These are phyloP conservation scores for Harpalus rufipes DNA, from an alignment of 2,888 invertebrate species.

Conservation along the genomic window DNA sequence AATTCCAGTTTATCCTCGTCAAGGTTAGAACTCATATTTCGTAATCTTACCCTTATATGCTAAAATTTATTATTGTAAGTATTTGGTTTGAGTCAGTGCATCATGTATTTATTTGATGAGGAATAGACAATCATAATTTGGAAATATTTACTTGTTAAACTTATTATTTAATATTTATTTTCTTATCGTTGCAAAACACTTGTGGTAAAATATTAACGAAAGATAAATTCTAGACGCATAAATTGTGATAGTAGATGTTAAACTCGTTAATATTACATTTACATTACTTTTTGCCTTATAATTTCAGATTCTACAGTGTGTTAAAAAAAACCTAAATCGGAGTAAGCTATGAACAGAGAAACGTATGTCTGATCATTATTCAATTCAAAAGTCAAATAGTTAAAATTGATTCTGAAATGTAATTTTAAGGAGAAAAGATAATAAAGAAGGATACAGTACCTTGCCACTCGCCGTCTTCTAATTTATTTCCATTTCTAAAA, in stretches of 20 bases:
- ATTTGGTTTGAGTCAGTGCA: conserved; percentile 30
- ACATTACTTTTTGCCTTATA: too few relatives aligned
- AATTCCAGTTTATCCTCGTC: conserved; percentile 82
- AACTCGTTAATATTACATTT: too few relatives aligned
- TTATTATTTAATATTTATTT: conserved; percentile 12
- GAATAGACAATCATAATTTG: not conserved
- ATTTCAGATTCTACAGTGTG: too few relatives aligned
- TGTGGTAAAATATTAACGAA: not conserved
- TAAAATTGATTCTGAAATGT: too few relatives aligned
- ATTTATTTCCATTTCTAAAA: too few relatives aligned
- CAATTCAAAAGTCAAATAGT: too few relatives aligned
- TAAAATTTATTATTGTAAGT: conserved; percentile 1
- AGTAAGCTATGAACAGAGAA: too few relatives aligned
- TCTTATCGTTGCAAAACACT: conserved; percentile 21
- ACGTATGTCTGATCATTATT: too few relatives aligned
- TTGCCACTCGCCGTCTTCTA: too few relatives aligned
- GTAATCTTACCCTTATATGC: conserved; percentile 22
- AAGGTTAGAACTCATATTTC: conserved; percentile 72
- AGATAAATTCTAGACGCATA: not conserved
- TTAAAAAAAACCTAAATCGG: too few relatives aligned
- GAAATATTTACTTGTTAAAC: conserved; percentile 8
- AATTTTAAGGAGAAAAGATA: too few relatives aligned
- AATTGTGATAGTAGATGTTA: not conserved
- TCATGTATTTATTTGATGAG: conserved; percentile 2
- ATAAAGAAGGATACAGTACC: too few relatives aligned